phyloP scores from a whole-genome alignment of 2,888 invertebrate species.

The Lissocephala sabroskyi region DNA sequence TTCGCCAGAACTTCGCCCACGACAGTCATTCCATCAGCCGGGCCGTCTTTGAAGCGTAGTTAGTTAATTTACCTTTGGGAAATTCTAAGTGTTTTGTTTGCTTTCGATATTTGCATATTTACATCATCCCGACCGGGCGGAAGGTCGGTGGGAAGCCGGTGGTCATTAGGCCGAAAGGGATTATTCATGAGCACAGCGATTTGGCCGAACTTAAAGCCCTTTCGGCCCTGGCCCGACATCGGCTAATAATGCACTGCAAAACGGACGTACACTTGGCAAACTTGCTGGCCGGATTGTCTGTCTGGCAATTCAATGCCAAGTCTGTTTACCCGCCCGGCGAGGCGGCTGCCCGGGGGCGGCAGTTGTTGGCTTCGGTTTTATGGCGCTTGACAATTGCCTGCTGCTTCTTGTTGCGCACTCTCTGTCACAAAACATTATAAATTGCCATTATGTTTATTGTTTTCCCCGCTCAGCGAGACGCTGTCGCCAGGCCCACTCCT shows the following conservation, averaged over 20 bases:
- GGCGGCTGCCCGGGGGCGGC: constrained; percentile 26
- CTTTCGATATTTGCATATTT: constrained; percentile 45
- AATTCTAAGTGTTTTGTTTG: constrained; percentile 6
- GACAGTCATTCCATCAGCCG: background rate
- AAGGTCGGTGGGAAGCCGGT: constrained; percentile 9
- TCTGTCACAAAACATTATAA: constrained; percentile 55
- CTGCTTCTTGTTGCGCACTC: constrained; percentile 44
- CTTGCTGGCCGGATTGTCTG: too few relatives aligned
- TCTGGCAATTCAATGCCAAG: constrained; percentile 41
- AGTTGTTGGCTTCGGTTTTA: constrained; percentile 20
- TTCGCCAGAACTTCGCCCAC: too few relatives aligned
- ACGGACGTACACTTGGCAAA: background rate
- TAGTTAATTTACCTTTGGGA: constrained; percentile 38
- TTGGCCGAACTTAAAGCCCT: background rate
- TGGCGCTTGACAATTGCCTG: constrained; percentile 52
- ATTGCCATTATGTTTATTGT: constrained; percentile 58
- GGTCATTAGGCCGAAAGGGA: constrained; percentile 29
- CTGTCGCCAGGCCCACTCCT: background rate
- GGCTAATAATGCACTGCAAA: background rate
- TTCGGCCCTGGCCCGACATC: too few relatives aligned
- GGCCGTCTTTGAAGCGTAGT: background rate
- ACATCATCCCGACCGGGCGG: constrained; percentile 6
- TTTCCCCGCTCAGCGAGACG: constrained; percentile 23
- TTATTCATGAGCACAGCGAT: constrained; percentile 54
- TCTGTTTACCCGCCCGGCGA: constrained; percentile 15